phyloP scores from a whole-genome alignment of 35 echinoderm and acorn worm species.

The Ophiothrix spiculata region DNA sequence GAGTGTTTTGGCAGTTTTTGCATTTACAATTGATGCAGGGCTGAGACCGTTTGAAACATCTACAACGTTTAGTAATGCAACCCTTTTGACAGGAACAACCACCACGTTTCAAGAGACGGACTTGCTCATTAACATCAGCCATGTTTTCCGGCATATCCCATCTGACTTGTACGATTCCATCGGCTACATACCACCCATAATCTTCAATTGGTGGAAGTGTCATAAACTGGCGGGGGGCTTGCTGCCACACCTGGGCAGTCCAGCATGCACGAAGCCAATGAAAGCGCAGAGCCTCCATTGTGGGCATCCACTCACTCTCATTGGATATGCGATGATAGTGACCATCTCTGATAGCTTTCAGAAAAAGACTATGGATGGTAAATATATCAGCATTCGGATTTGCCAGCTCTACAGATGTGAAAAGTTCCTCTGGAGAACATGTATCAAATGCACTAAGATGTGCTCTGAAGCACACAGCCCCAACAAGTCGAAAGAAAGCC shows the following conservation, averaged over 20 bases:
- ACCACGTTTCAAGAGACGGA: background rate
- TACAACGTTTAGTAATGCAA: background rate
- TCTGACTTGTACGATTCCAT: background rate
- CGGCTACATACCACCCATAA: background rate
- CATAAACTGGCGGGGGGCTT: background rate
- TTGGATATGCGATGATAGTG: slow-evolving; percentile 23
- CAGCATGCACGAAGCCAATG: slow-evolving; percentile 26
- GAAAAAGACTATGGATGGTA: background rate
- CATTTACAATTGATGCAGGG: background rate
- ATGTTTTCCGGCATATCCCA: background rate
- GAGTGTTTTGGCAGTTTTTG: background rate
- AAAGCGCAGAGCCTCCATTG: slow-evolving; percentile 6
- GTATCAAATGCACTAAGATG: slow-evolving; percentile 16
- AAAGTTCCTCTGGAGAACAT: background rate
- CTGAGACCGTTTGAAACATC: background rate
- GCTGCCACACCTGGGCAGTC: background rate
- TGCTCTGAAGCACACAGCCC: slow-evolving; percentile 8
- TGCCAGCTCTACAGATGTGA: background rate
- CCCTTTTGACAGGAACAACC: background rate
- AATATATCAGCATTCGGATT: background rate
- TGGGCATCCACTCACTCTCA: slow-evolving; percentile 42
- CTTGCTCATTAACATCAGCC: background rate
- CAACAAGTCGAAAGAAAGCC: slow-evolving; percentile 3
- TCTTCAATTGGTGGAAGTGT: background rate
- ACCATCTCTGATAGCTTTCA: background rate